A percentile compares a stretch with the other conserved stretches of the same genome.
Conservation (phyloP, 2,797 vertebrate species). For the Oreochromis mossambicus region DNA sequence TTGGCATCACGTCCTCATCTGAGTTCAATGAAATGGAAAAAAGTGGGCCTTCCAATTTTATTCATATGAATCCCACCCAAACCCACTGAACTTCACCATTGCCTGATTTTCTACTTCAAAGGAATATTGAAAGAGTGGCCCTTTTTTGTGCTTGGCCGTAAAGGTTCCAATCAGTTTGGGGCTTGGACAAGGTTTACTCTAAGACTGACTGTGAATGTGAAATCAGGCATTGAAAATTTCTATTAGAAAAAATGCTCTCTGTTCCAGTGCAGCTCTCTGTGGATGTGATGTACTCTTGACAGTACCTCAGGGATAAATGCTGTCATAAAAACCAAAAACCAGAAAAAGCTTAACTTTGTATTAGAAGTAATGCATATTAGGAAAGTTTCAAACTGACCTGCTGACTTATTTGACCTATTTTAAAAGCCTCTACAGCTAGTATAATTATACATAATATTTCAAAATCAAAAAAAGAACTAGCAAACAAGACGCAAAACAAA, state of each 20-base stretch:
- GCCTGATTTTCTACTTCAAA: slow-evolving; percentile 59
- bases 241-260: not conserved
- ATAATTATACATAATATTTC: not conserved
- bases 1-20: slow-evolving; percentile 36
- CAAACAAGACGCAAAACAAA: not conserved
- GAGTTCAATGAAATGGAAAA: slow-evolving; percentile 50
- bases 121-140: slow-evolving; percentile 17
- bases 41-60: slow-evolving; percentile 29
- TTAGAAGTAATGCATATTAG: not conserved
- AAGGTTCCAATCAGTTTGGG: slow-evolving; percentile 35
- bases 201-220: slow-evolving; percentile 16
- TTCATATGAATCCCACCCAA: slow-evolving; percentile 47
- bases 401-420: not conserved
- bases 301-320: slow-evolving; percentile 34
- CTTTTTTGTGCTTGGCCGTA: slow-evolving; percentile 2
- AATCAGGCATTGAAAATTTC: slow-evolving; percentile 18
- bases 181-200: not conserved
- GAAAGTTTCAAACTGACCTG: not conserved
- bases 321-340: slow-evolving; percentile 13
- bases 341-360: slow-evolving; percentile 22
- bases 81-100: slow-evolving; percentile 38
- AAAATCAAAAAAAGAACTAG: not conserved
- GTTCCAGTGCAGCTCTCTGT: slow-evolving; percentile 10
- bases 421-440: not conserved
- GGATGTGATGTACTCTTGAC: slow-evolving; percentile 29